These are phyloP conservation scores for Sigmodon hispidus DNA, from an alignment of 2,113 vertebrate genomes.

Conservation along the genomic window DNA sequence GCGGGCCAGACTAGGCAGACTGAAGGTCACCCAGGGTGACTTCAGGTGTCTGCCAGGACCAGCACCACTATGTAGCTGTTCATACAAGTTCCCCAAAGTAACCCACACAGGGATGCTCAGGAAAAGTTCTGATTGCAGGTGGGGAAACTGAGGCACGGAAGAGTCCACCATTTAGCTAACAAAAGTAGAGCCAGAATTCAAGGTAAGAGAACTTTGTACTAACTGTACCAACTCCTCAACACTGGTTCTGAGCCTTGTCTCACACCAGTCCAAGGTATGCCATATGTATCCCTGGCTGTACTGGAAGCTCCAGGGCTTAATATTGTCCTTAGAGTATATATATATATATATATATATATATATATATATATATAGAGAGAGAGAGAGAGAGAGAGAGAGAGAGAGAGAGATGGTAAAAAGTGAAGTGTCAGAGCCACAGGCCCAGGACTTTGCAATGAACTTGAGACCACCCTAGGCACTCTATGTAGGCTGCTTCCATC, in stretches of 20 bases:
- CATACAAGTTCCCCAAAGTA: accelerated
- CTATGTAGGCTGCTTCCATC: background rate
- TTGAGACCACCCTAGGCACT: accelerated
- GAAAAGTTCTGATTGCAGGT: background rate
- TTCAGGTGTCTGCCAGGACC: accelerated
- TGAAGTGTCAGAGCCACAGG: background rate
- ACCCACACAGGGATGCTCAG: no score
- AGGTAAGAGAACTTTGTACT: background rate
- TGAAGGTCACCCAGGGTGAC: accelerated
- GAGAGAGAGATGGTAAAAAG: accelerated
- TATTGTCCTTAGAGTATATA: no score
- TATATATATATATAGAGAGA: no score
- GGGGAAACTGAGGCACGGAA: background rate
- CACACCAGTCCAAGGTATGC: accelerated
- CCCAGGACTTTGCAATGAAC: background rate
- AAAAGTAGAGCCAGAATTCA: background rate
- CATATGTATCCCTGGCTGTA: accelerated
- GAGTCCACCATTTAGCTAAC: background rate
- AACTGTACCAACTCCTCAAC: background rate
- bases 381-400: no score
- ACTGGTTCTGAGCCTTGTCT: accelerated
- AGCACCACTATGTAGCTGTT: background rate
- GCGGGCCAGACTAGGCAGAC: background rate
- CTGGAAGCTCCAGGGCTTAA: background rate
- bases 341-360: no score